Evolutionary conservation across 1,140 invertebrate species (phyloP).

Genomic region (Heliconius congener): DNA sequence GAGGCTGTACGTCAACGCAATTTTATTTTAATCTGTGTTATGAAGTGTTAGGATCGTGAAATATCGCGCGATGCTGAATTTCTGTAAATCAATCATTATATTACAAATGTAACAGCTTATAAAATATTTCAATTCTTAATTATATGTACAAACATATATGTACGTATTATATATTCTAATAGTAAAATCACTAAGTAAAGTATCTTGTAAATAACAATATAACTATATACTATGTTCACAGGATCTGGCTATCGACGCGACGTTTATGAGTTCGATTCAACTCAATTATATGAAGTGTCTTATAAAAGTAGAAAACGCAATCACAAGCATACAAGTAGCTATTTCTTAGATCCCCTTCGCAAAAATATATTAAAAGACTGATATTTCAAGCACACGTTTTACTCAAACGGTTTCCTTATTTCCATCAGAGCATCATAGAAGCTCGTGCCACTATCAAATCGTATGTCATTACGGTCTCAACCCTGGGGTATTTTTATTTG

Average conservation of each 20-base stretch:
- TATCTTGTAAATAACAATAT: no score
- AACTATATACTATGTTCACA: no score
- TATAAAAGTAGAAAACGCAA: no score
- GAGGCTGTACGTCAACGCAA: conserved; percentile 68
- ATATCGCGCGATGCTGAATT: background rate
- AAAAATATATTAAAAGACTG: no score
- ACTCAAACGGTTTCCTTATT: conserved; percentile 7
- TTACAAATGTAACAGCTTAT: background rate
- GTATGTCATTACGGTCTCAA: conserved; percentile 5
- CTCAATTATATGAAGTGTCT: no score
- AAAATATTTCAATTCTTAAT: background rate
- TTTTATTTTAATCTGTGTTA: conserved; percentile 74
- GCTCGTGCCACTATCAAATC: background rate
- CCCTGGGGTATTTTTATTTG: conserved; percentile 13
- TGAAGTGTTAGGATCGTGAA: conserved; percentile 43
- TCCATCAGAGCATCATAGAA: background rate
- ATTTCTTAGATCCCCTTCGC: no score
- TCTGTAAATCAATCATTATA: background rate
- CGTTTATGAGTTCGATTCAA: no score
- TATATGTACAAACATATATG: background rate
- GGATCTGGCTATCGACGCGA: no score
- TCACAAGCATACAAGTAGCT: no score
- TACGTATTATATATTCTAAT: background rate
- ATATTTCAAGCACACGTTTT: background rate
- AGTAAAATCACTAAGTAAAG: no score